phyloP scores from a whole-genome alignment of 2,888 invertebrate genomes.

The Andrena marginata region DNA sequence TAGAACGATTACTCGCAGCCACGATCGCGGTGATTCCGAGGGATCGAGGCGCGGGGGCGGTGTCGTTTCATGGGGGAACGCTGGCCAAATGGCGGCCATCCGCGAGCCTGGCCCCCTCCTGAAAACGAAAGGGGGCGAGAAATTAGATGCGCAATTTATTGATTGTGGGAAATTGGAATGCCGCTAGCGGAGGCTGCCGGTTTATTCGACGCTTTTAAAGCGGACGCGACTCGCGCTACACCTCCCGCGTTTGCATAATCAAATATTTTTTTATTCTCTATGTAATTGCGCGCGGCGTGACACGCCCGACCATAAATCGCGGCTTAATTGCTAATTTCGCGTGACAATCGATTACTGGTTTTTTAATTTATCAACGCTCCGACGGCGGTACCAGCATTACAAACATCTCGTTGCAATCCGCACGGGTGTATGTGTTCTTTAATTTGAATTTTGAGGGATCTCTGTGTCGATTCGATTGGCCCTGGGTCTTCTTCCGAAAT shows the following conservation, averaged over 20 bases:
- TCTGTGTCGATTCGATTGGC: no score
- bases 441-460: no score
- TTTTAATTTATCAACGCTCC: conserved; percentile 5
- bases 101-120: not conserved
- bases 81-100: not conserved
- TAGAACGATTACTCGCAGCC: conserved; percentile 27
- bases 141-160: conserved; percentile 36
- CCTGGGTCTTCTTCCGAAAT: no score
- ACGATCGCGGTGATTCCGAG: conserved; percentile 12
- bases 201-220: conserved; percentile 23
- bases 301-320: not conserved
- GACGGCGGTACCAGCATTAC: not conserved
- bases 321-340: conserved; percentile 27
- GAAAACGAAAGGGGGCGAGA: conserved; percentile 1
- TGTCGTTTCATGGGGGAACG: conserved; percentile 6
- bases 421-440: no score
- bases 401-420: no score
- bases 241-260: conserved; percentile 25
- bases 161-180: conserved; percentile 36
- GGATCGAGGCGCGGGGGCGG: conserved; percentile 19
- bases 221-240: not conserved
- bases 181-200: not conserved
- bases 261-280: conserved; percentile 34
- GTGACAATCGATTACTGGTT: conserved; percentile 15
- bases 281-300: not conserved